Evolutionary conservation across 1,140 invertebrate species (phyloP).

Genomic region (Venustaconcha ellipsiformis): DNA sequence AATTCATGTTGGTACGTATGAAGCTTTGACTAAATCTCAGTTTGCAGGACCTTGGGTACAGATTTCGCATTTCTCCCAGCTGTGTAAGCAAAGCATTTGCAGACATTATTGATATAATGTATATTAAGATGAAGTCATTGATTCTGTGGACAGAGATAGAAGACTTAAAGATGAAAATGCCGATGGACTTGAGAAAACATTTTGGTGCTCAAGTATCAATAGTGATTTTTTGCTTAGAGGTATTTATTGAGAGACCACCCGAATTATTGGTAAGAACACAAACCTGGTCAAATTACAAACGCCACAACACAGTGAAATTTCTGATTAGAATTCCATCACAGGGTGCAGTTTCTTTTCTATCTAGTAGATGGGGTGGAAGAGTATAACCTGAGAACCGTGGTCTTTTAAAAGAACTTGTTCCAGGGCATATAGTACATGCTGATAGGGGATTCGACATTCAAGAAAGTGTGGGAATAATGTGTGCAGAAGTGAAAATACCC

Average conservation of each 20-base stretch:
- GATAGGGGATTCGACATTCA: constrained; percentile 24
- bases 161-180: constrained; percentile 24
- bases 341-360: constrained; percentile 28
- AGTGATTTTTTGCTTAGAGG: too few relatives aligned
- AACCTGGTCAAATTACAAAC: constrained; percentile 32
- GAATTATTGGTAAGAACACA: constrained; percentile 22
- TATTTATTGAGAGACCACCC: constrained; percentile 12
- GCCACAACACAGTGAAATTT: constrained; percentile 29
- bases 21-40: too few relatives aligned
- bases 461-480: too few relatives aligned
- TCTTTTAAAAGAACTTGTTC: constrained; percentile 19
- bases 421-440: constrained; percentile 22
- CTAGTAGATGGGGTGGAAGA: constrained; percentile 20
- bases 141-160: constrained; percentile 8
- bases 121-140: constrained; percentile 6
- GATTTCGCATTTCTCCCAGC: constrained; percentile 13
- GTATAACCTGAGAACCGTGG: constrained; percentile 16
- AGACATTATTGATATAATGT: constrained; percentile 25
- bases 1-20: too few relatives aligned
- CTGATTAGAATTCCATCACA: constrained; percentile 7
- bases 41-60: too few relatives aligned
- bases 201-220: too few relatives aligned
- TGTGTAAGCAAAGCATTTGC: constrained; percentile 20
- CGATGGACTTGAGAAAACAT: constrained; percentile 29
- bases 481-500: too few relatives aligned